A percentile compares a stretch with the other conserved stretches of the same genome.
Evolutionary conservation across 2,888 invertebrate species (phyloP).

Genomic region (Aricia artaxerxes): DNA sequence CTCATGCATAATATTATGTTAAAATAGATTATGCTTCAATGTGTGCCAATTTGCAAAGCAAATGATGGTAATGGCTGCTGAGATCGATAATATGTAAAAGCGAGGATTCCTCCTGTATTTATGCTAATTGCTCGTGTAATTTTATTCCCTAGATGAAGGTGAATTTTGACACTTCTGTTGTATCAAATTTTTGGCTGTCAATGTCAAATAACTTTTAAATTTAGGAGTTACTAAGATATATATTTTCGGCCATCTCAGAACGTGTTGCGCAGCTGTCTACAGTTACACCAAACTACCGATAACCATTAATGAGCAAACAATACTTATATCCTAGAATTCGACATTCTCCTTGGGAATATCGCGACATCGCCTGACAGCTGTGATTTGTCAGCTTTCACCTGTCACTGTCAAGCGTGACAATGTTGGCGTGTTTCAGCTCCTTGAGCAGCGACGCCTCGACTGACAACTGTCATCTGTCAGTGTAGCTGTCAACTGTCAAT

Average conservation of each 20-base stretch:
- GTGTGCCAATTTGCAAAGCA: constrained; percentile 32
- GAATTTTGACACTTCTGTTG: neutral
- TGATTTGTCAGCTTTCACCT: neutral
- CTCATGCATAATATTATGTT: neutral
- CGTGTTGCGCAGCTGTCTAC: too few relatives aligned
- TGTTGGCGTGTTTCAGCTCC: constrained; percentile 98
- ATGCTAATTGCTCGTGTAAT: neutral
- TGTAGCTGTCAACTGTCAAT: too few relatives aligned
- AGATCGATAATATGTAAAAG: constrained; percentile 5
- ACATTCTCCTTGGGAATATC: too few relatives aligned
- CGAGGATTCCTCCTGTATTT: neutral
- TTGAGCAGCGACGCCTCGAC: constrained; percentile 88
- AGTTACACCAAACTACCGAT: too few relatives aligned
- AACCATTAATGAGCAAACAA: too few relatives aligned
- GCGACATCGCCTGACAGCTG: too few relatives aligned
- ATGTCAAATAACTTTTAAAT: too few relatives aligned
- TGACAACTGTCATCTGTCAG: too few relatives aligned
- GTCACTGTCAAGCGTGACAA: constrained; percentile 87
- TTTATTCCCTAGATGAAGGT: neutral
- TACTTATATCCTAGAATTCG: too few relatives aligned
- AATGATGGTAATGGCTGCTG: constrained; percentile 1
- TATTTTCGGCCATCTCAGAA: too few relatives aligned
- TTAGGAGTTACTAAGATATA: too few relatives aligned
- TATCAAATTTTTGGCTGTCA: neutral
- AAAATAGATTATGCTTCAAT: constrained; percentile 25